Evolutionary conservation across 1,140 invertebrate species (phyloP), one percentile per base, ranked within the genome.

Genomic region (Agraylea sexmaculata): DNA sequence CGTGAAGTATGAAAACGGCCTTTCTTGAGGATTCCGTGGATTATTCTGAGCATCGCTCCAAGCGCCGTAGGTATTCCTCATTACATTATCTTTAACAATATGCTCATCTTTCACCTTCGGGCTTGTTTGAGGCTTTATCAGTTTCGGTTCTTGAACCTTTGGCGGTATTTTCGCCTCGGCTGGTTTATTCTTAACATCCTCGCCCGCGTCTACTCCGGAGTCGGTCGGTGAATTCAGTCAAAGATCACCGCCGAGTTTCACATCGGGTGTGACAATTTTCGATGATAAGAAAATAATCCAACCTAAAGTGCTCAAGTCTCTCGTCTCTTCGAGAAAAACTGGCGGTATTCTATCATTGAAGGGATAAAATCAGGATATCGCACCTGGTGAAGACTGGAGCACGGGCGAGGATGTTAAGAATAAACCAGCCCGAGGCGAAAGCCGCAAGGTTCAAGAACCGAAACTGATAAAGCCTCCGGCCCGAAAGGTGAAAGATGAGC

Each of bases 201-300:
- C 15, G n/a, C 25, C 58, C 0, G 61, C 53, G 2, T 61, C 58
- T 0, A 56, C 53, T 45, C 66, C 64, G 8, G 63, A 59, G 1
- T 66, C 48, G 38, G 66, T 63, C 7, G 65, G 63, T 44, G 66
- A 68, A 40, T 68, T 68, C 1, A 68, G 51, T 1, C 62, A 66
- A 16, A 68, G 58, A 8, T 66, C 66, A 4, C 65, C 65, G 6
- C 63, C 65, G 0, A 63, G 64, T 46, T 68, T 68, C n/a, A n/a
- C n/a, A n/a, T n/a, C n/a, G n/a, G n/a, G n/a, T n/a, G n/a, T n/a
- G n/a, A n/a, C n/a, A n/a, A n/a, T n/a, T n/a, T n/a, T n/a, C n/a
- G n/a, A n/a, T n/a, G n/a, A n/a, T n/a, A n/a, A n/a, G n/a, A n/a
- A n/a, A n/a, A n/a, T n/a, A n/a, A n/a, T n/a, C n/a, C n/a, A n/a